Evolutionary conservation across 2,113 vertebrate genomes (phyloP).

Genomic region (Alectura lathami): DNA sequence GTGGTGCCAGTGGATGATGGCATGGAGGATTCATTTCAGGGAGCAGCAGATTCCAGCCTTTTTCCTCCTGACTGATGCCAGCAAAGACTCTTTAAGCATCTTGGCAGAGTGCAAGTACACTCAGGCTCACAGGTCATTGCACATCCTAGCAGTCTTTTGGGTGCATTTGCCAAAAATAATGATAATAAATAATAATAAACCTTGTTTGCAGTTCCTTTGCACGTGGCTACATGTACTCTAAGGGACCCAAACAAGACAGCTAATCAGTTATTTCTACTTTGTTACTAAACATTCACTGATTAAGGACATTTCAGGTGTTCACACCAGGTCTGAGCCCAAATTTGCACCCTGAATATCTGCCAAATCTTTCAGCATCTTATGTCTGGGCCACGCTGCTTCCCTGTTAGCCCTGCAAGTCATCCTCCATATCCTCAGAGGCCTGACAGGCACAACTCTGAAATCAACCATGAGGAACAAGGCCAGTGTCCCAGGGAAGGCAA

Average conservation of each 20-base stretch:
- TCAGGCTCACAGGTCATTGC: background rate
- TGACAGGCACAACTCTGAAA: background rate
- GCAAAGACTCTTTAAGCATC: background rate
- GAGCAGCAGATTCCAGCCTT: background rate
- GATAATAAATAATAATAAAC: background rate
- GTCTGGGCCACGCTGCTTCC: accelerated
- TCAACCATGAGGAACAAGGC: background rate
- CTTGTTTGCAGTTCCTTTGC: background rate
- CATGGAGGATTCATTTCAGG: background rate
- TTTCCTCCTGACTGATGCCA: background rate
- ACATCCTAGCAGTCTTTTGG: background rate
- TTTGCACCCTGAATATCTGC: background rate
- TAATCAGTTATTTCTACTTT: background rate
- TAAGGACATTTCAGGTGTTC: background rate
- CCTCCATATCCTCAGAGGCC: background rate
- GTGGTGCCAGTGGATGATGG: background rate
- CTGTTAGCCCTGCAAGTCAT: background rate
- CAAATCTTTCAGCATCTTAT: background rate
- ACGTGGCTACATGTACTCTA: background rate
- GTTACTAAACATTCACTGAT: background rate
- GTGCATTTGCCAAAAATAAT: background rate
- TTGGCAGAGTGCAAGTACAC: background rate
- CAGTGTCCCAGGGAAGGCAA: background rate
- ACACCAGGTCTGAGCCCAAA: background rate
- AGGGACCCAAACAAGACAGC: background rate